Evolutionary conservation across 2,888 invertebrate species (phyloP), one percentile per base, ranked within the genome.

Genomic region (Cryptocheilus praepositus): DNA sequence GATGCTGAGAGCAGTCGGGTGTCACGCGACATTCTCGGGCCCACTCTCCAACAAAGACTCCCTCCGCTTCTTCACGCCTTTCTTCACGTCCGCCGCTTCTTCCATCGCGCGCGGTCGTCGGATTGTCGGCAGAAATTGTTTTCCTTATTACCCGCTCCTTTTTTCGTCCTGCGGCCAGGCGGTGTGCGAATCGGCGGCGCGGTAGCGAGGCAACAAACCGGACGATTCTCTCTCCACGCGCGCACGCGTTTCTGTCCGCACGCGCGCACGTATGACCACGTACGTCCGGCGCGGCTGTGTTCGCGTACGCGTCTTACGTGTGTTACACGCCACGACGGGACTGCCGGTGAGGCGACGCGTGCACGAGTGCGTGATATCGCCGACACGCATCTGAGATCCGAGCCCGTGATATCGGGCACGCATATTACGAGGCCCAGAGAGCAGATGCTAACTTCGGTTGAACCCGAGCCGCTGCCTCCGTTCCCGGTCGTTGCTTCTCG

Each of bases 331-430:
- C 54, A 61, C 55, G 64, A 49, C 57, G 43, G 65, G 55, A 69
- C 61, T 18, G 67, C 54, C 70, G 71, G 74, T 56, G 75, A 74
- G 74, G 74, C 73, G 77, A 85, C 86, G 86, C 87, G 85, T 86
- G 86, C 86, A 86, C 81, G 84, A 85, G 86, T 85, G 86, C 85
- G 85, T 82, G 85, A 85, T 84, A 85, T 85, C 85, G 74, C 72
- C 71, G 76, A 78, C 80, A 85, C 83, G 83, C 83, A 86, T 86
- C 85, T 86, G 44, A 83, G 86, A 86, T 86, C 83, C 70, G 69
- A 69, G 70, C 68, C 66, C 70, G 76, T 74, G 87, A 87, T 85
- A 87, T 83, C 83, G 80, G 74, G 83, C 85, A 86, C 87, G 86
- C 85, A 87, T 87, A 87, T 87, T 86, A 85, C 81, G 73, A 73